phyloP scores from a whole-genome alignment of 2,888 invertebrate genomes.

The Flexamia atlantica region DNA sequence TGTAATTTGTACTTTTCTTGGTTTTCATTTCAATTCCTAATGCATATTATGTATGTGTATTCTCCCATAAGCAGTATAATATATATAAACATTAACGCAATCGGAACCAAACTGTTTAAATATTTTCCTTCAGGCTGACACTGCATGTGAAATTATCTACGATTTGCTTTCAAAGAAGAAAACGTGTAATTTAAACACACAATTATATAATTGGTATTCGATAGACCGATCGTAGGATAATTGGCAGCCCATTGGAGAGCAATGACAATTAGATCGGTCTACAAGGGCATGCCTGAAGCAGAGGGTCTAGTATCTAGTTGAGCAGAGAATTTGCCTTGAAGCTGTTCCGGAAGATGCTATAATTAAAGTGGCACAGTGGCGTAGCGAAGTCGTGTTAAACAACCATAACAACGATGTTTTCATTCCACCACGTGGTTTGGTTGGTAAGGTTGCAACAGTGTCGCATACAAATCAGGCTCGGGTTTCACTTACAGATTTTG shows the following conservation, averaged over 20 bases:
- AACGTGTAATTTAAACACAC: background rate
- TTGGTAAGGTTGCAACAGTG: too few relatives aligned
- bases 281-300: background rate
- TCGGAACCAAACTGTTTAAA: too few relatives aligned
- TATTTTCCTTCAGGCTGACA: background rate
- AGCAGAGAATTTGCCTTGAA: background rate
- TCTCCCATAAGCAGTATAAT: too few relatives aligned
- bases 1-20: too few relatives aligned
- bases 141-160: background rate
- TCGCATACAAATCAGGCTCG: too few relatives aligned
- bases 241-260: background rate
- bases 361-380: background rate
- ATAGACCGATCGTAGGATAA: background rate
- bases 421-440: too few relatives aligned
- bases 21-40: too few relatives aligned
- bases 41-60: too few relatives aligned
- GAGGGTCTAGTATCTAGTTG: background rate
- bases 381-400: too few relatives aligned
- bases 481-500: too few relatives aligned
- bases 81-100: too few relatives aligned
- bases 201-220: background rate
- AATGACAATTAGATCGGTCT: background rate
- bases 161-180: background rate
- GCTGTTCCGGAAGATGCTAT: background rate
- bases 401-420: too few relatives aligned